These are phyloP conservation scores for Austrofundulus limnaeus DNA, from an alignment of 2,113 vertebrate genomes.

Conservation along the genomic window DNA sequence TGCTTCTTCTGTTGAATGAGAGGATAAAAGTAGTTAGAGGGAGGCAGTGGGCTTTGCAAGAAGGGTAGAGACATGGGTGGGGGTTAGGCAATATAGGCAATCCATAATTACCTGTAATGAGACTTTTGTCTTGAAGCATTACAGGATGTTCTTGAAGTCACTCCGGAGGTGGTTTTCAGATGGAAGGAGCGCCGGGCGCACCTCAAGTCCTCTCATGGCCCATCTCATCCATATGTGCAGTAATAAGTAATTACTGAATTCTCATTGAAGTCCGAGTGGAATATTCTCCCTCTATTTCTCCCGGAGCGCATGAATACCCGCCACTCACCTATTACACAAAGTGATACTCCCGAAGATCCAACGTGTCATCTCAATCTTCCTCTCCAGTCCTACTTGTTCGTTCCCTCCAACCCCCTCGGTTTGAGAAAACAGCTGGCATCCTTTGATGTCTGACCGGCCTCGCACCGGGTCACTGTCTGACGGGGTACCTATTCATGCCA, in stretches of 20 bases:
- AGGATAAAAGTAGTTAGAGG: constrained; percentile 83
- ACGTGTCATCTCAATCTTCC: constrained; percentile 74
- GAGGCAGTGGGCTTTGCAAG: constrained; percentile 43
- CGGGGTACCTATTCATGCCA: constrained; percentile 60
- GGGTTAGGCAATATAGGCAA: constrained; percentile 78
- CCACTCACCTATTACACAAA: constrained; percentile 84
- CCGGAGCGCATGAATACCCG: constrained; percentile 71
- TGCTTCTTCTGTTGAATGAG: constrained; percentile 81
- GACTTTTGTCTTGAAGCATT: constrained; percentile 92
- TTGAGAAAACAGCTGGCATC: constrained; percentile 84
- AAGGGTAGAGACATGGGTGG: constrained; percentile 5
- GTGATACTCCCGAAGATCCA: constrained; percentile 79
- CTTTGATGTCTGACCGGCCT: constrained; percentile 86
- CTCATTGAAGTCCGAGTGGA: constrained; percentile 94
- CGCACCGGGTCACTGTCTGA: constrained; percentile 81
- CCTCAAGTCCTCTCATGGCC: constrained; percentile 80
- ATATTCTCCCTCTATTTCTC: constrained; percentile 53
- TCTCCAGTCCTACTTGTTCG: constrained; percentile 72
- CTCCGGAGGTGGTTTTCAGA: constrained; percentile 81
- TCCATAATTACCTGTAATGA: constrained; percentile 95
- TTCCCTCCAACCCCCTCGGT: constrained; percentile 74
- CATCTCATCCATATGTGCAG: constrained; percentile 84
- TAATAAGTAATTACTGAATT: constrained; percentile 97
- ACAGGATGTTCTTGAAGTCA: constrained; percentile 92
- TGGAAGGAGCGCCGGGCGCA: constrained; percentile 72